These are phyloP conservation scores for Oligia fasciuncula DNA, from an alignment of 2,888 invertebrate genomes.

Conservation along the genomic window DNA sequence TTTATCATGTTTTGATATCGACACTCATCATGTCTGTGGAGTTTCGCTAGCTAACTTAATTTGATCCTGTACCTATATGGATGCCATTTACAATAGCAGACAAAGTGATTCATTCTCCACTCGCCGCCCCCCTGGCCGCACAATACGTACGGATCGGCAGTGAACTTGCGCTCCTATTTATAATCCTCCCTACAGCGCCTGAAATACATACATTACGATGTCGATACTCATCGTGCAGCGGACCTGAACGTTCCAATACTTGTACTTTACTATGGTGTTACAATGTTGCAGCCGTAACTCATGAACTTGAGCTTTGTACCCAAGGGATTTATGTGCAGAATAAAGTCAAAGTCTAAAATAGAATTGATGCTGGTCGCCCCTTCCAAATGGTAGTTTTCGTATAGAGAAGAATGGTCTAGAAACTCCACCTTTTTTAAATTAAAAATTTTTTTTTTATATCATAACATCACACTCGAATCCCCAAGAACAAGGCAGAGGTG, in stretches of 20 bases:
- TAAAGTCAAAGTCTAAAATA: too few species aligned
- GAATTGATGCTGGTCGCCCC: too few species aligned
- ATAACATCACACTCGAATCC: background rate
- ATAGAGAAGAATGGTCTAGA: too few species aligned
- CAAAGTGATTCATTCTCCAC: background rate
- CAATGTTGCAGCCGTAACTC: slow-evolving; percentile 46
- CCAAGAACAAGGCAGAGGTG: too few species aligned
- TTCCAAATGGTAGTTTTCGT: too few species aligned
- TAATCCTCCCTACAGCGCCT: slow-evolving; percentile 56
- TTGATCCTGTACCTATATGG: too few species aligned
- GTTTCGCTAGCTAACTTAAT: too few species aligned
- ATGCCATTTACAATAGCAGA: background rate
- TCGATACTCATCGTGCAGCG: slow-evolving; percentile 54
- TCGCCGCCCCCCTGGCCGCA: slow-evolving; percentile 33
- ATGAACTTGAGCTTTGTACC: slow-evolving; percentile 19
- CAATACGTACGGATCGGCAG: slow-evolving; percentile 60
- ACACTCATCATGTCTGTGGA: too few species aligned
- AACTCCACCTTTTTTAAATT: too few species aligned
- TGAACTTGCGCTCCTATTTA: slow-evolving; percentile 69
- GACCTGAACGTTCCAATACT: slow-evolving; percentile 30
- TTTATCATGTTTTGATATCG: too few species aligned
- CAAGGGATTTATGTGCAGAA: background rate
- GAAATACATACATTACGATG: slow-evolving; percentile 59
- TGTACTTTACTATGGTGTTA: slow-evolving; percentile 10
- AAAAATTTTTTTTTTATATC: too few species aligned